A percentile compares a stretch with the other conserved stretches of the same genome.
These are phyloP conservation scores for Megaceryle torquata DNA, from an alignment of 2,113 vertebrate genomes.

Conservation along the genomic window DNA sequence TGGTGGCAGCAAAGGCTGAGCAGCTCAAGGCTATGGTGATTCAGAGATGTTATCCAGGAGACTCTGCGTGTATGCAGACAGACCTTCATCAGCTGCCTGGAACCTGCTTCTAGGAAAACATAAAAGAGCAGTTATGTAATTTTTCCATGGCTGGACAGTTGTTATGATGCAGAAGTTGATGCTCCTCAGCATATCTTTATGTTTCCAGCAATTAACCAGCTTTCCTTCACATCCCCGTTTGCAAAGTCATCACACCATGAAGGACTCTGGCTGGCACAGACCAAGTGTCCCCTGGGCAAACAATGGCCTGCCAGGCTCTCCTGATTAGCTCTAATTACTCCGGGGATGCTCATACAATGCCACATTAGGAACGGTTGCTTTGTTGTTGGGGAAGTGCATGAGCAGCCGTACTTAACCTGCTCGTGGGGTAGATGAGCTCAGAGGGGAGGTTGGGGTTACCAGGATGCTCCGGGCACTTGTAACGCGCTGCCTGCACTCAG, in stretches of 20 bases:
- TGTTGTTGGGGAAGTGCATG: not conserved
- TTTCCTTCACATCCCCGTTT: not conserved
- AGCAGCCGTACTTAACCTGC: accelerated
- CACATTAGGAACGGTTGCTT: not conserved
- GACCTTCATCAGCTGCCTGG: not conserved
- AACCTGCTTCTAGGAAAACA: not conserved
- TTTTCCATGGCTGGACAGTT: not conserved
- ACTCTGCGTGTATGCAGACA: not conserved
- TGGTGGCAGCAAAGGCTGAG: not conserved
- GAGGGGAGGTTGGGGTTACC: not conserved
- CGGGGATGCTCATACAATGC: not conserved
- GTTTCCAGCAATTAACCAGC: not conserved
- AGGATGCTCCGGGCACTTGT: not conserved
- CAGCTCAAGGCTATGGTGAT: not conserved
- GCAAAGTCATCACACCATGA: not conserved
- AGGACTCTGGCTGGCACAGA: not conserved
- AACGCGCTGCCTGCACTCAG: accelerated
- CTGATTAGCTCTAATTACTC: not conserved
- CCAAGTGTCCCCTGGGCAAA: not conserved
- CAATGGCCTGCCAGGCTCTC: not conserved
- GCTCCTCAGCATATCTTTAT: not conserved
- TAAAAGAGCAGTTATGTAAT: not conserved
- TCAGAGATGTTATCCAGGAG: not conserved
- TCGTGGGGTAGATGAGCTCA: not conserved
- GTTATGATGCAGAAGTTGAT: not conserved